Base-by-base conservation (phyloP, 2,113 vertebrate genomes). In the Hippoglossus stenolepis region DNA sequence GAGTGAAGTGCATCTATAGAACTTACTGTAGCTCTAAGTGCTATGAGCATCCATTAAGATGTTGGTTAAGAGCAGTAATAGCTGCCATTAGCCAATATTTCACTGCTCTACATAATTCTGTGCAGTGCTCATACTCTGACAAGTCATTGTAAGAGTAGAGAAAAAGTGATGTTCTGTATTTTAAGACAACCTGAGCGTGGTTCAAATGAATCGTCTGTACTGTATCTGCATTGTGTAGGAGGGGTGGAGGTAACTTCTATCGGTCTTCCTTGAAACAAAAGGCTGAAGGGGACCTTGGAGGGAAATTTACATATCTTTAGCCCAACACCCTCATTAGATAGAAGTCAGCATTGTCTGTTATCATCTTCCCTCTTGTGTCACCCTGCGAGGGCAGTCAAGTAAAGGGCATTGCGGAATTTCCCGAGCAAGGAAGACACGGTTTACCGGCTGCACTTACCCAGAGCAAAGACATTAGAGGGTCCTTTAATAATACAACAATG, bases 21-120 rank as follows among this genome's bases (percentile, higher is more conserved):
- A 64, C 10, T 17, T 26, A 49, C 59, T 26, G 57, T 17, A 17
- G 24, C 85, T 82, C 75, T 82, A 65, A 71, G 28, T 60, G 70
- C 83, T 43, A 31, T 68, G 21, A 84, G 80, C 80, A 80, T 85
- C 74, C 77, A 73, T 75, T 70, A 75, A 85, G 85, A 60, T 87
- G 87, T 60, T 78, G 76, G 77, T 84, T 87, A 82, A 90, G 83
- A 80, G 85, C 81, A 75, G 67, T 85, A 88, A 88, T 89, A 43
- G 83, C 82, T 77, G 82, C 80, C 73, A 85, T 89, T 84, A 90
- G 77, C 74, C 59, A 71, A 62, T 84, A 77, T 86, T 83, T 85
- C 69, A 58, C 66, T 69, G 45, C 81, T 83, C 49, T 72, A 66
- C 74, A 71, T 81, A 64, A 76, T 79, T 75, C 54, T 21, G 45